A percentile compares a stretch with the other conserved stretches of the same genome.
Conservation (phyloP, 2,888 invertebrate species). For the Monochamus alternatus region DNA sequence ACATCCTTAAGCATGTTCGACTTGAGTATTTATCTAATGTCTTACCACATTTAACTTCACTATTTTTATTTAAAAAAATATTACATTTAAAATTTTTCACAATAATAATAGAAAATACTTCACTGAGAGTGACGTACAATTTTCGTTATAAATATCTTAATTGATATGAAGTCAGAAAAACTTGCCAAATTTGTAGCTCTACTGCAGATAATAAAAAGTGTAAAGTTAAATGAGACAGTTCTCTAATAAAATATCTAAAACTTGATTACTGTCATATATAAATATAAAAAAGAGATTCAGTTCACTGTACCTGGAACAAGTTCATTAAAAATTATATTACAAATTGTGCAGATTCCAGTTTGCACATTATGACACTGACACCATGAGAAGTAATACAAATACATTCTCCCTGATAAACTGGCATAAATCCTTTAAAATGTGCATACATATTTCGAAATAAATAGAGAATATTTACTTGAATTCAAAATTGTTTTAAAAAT, state of each 20-base stretch:
- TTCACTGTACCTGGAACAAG: conserved; percentile 15
- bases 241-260: conserved; percentile 25
- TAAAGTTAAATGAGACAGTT: conserved; percentile 41
- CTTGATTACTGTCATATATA: conserved; percentile 34
- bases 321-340: conserved; percentile 30
- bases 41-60: conserved; percentile 52
- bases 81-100: conserved; percentile 27
- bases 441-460: background rate
- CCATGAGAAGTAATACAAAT: conserved; percentile 38
- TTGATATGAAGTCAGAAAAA: conserved; percentile 9
- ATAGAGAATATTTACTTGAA: background rate
- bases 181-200: background rate
- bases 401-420: conserved; percentile 40
- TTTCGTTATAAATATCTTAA: background rate
- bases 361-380: conserved; percentile 40
- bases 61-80: conserved; percentile 37
- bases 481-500: background rate
- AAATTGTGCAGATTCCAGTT: conserved; percentile 46
- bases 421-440: conserved; percentile 19
- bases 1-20: conserved; percentile 58
- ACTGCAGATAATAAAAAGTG: conserved; percentile 18
- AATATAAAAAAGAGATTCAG: conserved; percentile 36
- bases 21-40: conserved; percentile 44
- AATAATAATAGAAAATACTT: conserved; percentile 10
- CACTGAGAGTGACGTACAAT: conserved; percentile 7